A percentile compares a stretch with the other conserved stretches of the same genome.
phyloP scores from a whole-genome alignment of 2,797 vertebrate species.

The Darevskia nairensis region DNA sequence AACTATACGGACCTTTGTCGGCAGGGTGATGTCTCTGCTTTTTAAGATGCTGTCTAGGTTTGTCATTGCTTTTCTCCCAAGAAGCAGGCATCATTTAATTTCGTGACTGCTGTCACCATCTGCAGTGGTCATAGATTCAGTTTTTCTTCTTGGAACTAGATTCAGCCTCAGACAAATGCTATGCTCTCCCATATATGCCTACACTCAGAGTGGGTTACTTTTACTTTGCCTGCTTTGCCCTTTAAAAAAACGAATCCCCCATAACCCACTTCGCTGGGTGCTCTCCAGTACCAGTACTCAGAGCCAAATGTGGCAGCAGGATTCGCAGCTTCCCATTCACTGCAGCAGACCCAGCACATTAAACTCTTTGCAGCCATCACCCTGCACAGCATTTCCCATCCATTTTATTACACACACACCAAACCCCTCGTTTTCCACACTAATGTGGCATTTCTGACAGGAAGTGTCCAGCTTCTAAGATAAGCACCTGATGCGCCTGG shows the following conservation, averaged over 20 bases:
- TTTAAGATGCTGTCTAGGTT: no score
- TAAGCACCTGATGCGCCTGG: conserved; percentile 1
- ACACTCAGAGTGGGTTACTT: not conserved
- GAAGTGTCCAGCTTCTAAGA: not conserved
- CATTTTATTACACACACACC: not conserved
- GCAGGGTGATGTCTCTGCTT: no score
- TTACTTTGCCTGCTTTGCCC: not conserved
- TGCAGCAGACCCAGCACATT: not conserved
- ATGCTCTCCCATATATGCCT: not conserved
- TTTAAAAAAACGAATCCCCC: no score
- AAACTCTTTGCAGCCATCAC: not conserved
- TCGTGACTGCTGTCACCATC: no score
- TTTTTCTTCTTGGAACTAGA: not conserved
- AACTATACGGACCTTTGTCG: no score
- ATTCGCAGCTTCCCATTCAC: not conserved
- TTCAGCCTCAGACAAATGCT: not conserved
- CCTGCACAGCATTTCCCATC: no score
- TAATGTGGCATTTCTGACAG: not conserved
- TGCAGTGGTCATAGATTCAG: not conserved
- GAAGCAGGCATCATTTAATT: no score
- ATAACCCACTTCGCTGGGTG: no score
- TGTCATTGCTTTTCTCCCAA: no score
- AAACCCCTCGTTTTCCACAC: not conserved
- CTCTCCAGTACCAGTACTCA: not conserved
- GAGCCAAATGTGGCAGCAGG: not conserved